Evolutionary conservation across 2,113 vertebrate species (phyloP).

Genomic region (Mobula birostris): DNA sequence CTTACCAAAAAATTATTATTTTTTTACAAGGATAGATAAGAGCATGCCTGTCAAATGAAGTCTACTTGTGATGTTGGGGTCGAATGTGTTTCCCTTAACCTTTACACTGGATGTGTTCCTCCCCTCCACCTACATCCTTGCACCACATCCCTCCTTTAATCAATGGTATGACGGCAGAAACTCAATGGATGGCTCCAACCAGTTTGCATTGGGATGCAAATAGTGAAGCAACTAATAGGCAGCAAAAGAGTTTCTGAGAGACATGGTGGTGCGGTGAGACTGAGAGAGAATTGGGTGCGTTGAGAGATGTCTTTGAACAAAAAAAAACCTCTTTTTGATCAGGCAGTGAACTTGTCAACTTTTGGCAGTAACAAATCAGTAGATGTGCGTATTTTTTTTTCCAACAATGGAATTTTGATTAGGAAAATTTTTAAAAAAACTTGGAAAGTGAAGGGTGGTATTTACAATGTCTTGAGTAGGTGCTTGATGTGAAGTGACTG

Average conservation of each 20-base stretch:
- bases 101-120: conserved; percentile 4
- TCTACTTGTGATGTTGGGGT: conserved; percentile 55
- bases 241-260: background rate
- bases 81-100: conserved; percentile 12
- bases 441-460: background rate
- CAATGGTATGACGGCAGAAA: background rate
- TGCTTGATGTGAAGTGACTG: background rate
- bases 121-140: background rate
- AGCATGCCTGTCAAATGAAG: conserved; percentile 68
- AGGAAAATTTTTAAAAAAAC: background rate
- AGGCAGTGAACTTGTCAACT: conserved; percentile 31
- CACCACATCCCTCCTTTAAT: background rate
- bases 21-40: conserved; percentile 56
- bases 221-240: background rate
- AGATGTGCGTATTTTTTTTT: background rate
- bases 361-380: conserved; percentile 32
- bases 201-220: background rate
- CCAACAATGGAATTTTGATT: background rate
- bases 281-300: background rate
- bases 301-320: background rate
- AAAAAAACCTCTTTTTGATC: background rate
- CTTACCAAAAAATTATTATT: conserved; percentile 53
- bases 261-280: background rate
- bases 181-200: background rate
- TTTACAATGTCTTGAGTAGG: conserved; percentile 23